Conservation (phyloP, 2,888 invertebrate genomes). For the Agrilus cyanescens region DNA sequence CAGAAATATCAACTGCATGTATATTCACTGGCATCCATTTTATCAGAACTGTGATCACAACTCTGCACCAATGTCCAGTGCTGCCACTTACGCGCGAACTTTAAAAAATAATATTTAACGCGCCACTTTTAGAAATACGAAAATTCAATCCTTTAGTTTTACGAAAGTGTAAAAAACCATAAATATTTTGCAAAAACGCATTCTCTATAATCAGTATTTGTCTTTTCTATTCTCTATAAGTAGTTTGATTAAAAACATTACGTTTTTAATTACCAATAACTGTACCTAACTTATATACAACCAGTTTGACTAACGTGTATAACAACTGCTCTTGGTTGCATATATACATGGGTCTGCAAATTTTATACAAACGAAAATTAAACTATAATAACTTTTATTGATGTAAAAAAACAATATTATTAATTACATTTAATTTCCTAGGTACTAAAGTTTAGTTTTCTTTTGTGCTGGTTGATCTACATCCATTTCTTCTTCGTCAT, state of each 20-base stretch:
- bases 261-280: too few species aligned
- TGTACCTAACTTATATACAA: too few species aligned
- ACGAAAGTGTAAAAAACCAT: too few species aligned
- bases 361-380: not conserved
- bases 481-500: conserved; percentile 27
- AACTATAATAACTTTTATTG: not conserved
- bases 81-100: conserved; percentile 22
- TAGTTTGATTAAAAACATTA: too few species aligned
- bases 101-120: not conserved
- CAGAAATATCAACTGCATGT: conserved; percentile 32
- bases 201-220: too few species aligned
- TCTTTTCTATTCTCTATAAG: too few species aligned
- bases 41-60: conserved; percentile 29
- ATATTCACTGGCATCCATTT: conserved; percentile 37
- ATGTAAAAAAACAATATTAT: conserved; percentile 3
- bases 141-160: too few species aligned
- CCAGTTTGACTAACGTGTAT: too few species aligned
- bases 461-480: conserved; percentile 25
- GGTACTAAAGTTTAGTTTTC: conserved; percentile 21
- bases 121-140: not conserved
- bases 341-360: too few species aligned
- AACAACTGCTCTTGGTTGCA: too few species aligned
- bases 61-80: conserved; percentile 26
- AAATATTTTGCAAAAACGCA: too few species aligned
- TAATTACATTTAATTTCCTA: not conserved